Conservation (phyloP, 2,113 vertebrate species). For the Cathartes aura region DNA sequence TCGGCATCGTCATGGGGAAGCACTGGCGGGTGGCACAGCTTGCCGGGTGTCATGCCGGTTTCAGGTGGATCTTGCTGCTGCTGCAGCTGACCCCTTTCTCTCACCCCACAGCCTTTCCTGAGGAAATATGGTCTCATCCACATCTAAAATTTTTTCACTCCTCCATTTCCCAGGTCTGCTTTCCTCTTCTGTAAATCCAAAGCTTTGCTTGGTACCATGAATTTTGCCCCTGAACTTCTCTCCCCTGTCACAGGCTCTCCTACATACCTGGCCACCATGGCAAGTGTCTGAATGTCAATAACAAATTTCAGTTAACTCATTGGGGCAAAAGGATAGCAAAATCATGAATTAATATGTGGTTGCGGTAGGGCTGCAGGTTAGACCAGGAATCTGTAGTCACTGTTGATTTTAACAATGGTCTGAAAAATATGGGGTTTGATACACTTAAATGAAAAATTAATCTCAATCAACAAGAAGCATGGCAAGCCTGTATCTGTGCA, state of each 20-base stretch:
- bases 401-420: not conserved
- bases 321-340: not conserved
- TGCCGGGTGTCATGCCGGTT: not conserved
- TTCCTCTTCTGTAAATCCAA: not conserved
- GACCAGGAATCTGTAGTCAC: not conserved
- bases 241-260: not conserved
- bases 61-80: not conserved
- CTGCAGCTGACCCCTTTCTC: not conserved
- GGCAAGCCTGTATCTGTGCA: not conserved
- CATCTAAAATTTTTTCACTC: not conserved
- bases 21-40: no score
- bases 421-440: not conserved
- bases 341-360: not conserved
- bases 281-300: rapidly evolving
- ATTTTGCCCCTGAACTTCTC: not conserved
- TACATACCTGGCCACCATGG: not conserved
- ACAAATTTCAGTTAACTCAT: not conserved
- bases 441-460: not conserved
- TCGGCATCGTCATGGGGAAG: not conserved
- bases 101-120: not conserved
- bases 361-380: not conserved
- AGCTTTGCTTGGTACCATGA: not conserved
- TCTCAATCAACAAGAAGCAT: not conserved
- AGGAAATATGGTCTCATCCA: not conserved
- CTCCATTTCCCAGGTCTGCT: not conserved